These are phyloP conservation scores for Gila robusta DNA, from an alignment of 2,797 vertebrate genomes.

Conservation along the genomic window DNA sequence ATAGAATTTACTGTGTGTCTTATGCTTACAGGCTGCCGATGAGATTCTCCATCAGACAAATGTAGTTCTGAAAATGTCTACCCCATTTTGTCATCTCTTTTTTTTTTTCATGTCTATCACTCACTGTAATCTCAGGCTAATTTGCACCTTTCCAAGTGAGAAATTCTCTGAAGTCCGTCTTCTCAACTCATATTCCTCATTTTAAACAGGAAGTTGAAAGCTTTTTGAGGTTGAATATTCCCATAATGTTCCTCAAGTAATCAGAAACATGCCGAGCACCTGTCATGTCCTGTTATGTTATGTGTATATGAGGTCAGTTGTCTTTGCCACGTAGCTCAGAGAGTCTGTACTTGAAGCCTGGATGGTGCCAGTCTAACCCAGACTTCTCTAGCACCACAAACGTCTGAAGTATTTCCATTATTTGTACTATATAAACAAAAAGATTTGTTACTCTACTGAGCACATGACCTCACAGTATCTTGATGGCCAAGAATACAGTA, in stretches of 20 bases:
- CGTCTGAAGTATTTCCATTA: neutral
- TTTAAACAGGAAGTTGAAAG: slow-evolving; percentile 7
- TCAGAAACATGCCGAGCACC: neutral
- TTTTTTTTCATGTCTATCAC: neutral
- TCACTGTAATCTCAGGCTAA: neutral
- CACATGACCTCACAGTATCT: neutral
- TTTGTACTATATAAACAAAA: neutral
- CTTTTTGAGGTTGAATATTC: slow-evolving; percentile 3
- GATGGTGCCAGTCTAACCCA: neutral
- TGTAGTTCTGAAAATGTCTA: neutral
- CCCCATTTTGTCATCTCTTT: neutral
- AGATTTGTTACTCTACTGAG: neutral
- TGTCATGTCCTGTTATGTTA: slow-evolving; percentile 19
- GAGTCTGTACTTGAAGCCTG: slow-evolving; percentile 1
- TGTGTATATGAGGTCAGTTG: slow-evolving; percentile 7
- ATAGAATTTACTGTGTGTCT: neutral
- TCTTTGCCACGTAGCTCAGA: neutral
- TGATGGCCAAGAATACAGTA: neutral
- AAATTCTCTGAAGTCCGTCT: slow-evolving; percentile 17
- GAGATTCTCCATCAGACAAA: neutral
- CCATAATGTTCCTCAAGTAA: slow-evolving; percentile 10
- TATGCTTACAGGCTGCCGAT: neutral
- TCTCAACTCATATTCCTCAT: slow-evolving; percentile 5
- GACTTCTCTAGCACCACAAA: neutral
- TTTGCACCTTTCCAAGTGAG: slow-evolving; percentile 16